Conservation (phyloP, 1,140 invertebrate species). For the Hyphantria cunea region DNA sequence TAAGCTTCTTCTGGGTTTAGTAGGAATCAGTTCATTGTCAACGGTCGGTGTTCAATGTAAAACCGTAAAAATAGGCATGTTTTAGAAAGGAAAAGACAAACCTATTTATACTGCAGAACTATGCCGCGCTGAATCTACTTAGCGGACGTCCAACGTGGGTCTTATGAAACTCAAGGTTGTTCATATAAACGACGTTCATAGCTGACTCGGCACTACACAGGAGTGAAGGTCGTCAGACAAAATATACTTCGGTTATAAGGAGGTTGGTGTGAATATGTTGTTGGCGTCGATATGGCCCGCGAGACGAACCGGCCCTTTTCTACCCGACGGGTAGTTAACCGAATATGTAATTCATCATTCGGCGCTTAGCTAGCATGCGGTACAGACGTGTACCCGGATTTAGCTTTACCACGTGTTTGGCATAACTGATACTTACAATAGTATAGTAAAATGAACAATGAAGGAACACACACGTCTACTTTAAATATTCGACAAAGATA, state of each 20-base stretch:
- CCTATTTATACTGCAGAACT: too few species aligned
- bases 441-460: not conserved
- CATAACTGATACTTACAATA: not conserved
- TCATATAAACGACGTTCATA: constrained; percentile 27
- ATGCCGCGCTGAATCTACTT: too few species aligned
- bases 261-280: constrained; percentile 21
- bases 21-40: too few species aligned
- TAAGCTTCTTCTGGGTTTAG: too few species aligned
- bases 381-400: constrained; percentile 2
- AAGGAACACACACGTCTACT: not conserved
- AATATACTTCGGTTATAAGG: constrained; percentile 37
- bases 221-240: constrained; percentile 37
- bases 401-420: constrained; percentile 17
- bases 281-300: constrained; percentile 32
- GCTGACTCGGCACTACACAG: constrained; percentile 36
- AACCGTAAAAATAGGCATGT: not conserved
- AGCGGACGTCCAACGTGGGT: constrained; percentile 22
- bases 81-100: too few species aligned
- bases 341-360: constrained; percentile 45
- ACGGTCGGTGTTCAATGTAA: not conserved
- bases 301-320: constrained; percentile 24
- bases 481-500: not conserved
- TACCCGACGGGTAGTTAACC: constrained; percentile 37
- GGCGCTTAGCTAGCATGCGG: constrained; percentile 31
- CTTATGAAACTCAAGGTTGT: constrained; percentile 32